Conservation (phyloP, 2,888 invertebrate species). For the Xylophagus ater region DNA sequence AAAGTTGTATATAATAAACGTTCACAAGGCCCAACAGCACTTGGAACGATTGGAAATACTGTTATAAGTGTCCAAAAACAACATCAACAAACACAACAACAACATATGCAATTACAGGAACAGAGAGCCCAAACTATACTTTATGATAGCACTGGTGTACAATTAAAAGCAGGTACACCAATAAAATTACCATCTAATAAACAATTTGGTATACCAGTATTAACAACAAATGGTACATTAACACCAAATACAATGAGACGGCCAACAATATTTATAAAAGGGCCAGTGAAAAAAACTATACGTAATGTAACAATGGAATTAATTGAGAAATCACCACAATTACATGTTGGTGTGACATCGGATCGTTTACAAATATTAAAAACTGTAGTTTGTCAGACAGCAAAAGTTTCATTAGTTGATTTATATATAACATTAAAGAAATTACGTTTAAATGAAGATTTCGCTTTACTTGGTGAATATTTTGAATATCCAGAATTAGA, state of each 20-base stretch:
- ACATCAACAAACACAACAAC: too few species aligned
- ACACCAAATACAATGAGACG: slow-evolving; percentile 19
- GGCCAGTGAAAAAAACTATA: slow-evolving; percentile 29
- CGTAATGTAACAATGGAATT: slow-evolving; percentile 29
- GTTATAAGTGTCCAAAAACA: too few species aligned
- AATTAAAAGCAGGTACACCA: slow-evolving; percentile 15
- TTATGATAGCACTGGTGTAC: slow-evolving; percentile 7
- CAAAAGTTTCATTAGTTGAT: slow-evolving; percentile 30
- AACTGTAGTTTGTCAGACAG: slow-evolving; percentile 28
- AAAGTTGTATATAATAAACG: too few species aligned
- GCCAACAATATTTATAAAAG: slow-evolving; percentile 32
- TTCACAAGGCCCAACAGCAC: too few species aligned
- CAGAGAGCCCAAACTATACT: too few species aligned
- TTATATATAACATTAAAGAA: slow-evolving; percentile 34
- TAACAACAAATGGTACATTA: slow-evolving; percentile 23
- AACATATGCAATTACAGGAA: too few species aligned
- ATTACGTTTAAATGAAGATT: slow-evolving; percentile 33
- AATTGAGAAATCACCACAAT: slow-evolving; percentile 30
- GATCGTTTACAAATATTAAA: slow-evolving; percentile 30
- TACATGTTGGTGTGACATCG: slow-evolving; percentile 28
- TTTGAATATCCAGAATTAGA: slow-evolving; percentile 32
- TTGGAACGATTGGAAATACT: too few species aligned
- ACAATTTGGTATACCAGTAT: slow-evolving; percentile 16
- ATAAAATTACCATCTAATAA: slow-evolving; percentile 14
- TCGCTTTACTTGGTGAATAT: slow-evolving; percentile 29